These are phyloP conservation scores for Stramonita haemastoma DNA, from an alignment of 2,888 invertebrate species.

Conservation along the genomic window DNA sequence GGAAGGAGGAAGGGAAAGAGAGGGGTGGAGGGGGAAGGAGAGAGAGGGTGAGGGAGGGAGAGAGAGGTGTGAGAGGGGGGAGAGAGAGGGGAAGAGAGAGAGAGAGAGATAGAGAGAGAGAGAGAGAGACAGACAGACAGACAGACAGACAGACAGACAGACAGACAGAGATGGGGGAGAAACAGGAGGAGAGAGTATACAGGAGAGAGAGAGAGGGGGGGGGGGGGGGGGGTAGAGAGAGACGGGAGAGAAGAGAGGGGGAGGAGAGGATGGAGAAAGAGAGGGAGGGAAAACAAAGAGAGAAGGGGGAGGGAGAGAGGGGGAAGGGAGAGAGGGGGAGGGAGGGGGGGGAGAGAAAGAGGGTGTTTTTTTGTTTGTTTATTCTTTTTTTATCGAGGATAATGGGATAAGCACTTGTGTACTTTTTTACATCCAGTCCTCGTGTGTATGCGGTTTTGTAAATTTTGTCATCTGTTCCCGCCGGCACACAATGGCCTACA, in stretches of 20 bases:
- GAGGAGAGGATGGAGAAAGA: background rate
- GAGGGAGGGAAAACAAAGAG: background rate
- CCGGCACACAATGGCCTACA: too few relatives aligned
- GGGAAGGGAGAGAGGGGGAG: background rate
- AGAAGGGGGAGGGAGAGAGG: background rate
- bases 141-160: background rate
- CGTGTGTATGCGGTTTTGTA: too few relatives aligned
- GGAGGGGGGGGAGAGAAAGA: background rate
- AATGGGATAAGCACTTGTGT: too few relatives aligned
- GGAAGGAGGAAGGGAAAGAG: background rate
- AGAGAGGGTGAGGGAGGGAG: background rate
- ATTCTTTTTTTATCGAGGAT: too few relatives aligned
- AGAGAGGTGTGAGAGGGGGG: background rate
- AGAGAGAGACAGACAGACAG: background rate
- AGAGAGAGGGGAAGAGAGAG: background rate
- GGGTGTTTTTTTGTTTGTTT: too few relatives aligned
- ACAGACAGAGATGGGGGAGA: background rate
- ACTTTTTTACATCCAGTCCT: too few relatives aligned
- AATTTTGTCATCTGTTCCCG: too few relatives aligned
- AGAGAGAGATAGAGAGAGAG: background rate
- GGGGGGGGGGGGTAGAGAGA: background rate
- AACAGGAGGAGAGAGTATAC: background rate
- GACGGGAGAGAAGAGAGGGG: background rate
- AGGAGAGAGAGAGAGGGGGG: background rate
- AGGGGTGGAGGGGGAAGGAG: background rate